These are phyloP conservation scores for Littorina saxatilis DNA, from an alignment of 1,140 invertebrate species.

Conservation along the genomic window DNA sequence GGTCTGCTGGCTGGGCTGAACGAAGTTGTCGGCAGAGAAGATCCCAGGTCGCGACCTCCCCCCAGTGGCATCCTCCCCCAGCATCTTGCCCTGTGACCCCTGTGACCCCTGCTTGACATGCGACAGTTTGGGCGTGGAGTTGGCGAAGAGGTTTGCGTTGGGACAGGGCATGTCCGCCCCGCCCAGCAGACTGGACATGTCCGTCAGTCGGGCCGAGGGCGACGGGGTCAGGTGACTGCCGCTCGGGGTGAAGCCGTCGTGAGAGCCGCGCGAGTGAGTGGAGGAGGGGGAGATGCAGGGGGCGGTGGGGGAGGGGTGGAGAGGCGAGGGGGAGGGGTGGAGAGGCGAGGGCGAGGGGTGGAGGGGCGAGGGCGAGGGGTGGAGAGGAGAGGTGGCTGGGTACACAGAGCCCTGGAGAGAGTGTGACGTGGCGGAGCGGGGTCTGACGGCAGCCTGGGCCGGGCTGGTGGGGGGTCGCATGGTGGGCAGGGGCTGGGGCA, in stretches of 20 bases:
- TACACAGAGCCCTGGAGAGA: conserved; percentile 28
- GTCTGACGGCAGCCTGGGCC: conserved; percentile 32
- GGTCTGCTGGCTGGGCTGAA: conserved; percentile 60
- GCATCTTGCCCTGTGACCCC: conserved; percentile 9
- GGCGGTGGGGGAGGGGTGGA: conserved; percentile 33
- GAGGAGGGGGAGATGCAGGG: conserved; percentile 35
- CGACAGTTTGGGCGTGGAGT: conserved; percentile 36
- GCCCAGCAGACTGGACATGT: conserved; percentile 32
- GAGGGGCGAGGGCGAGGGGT: no score
- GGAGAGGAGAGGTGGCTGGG: conserved; percentile 30
- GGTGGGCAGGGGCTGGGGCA: neutral
- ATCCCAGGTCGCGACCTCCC: conserved; percentile 51
- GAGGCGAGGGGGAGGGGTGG: conserved; percentile 1
- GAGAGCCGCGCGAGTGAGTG: conserved; percentile 29
- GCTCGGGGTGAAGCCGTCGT: conserved; percentile 23
- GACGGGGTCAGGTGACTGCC: conserved; percentile 24
- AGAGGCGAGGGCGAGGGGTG: neutral
- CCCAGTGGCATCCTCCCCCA: conserved; percentile 24
- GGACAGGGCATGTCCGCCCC: conserved; percentile 27
- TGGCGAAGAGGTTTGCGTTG: conserved; percentile 32
- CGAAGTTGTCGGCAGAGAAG: conserved; percentile 73
- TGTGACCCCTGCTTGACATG: conserved; percentile 33
- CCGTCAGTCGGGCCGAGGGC: conserved; percentile 17
- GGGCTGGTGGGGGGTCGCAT: conserved; percentile 39
- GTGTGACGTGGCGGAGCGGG: conserved; percentile 37